A percentile compares a stretch with the other conserved stretches of the same genome.
Conservation (phyloP, 2,113 vertebrate species). For the human (Homo sapiens) region GRCh38 chrX:131061501-131062000, state of each 20-base stretch:
- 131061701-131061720: not conserved
- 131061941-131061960: slow-evolving; percentile 66
- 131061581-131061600: slow-evolving; percentile 42
- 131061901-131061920: slow-evolving; percentile 16
- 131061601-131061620: slow-evolving; percentile 33
- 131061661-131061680: slow-evolving; percentile 34
- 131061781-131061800: not conserved
- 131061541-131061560: slow-evolving; percentile 55
- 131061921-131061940: slow-evolving; percentile 53
- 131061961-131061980: slow-evolving; percentile 30
- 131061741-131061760: not conserved
- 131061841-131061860: slow-evolving; percentile 40
- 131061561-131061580: slow-evolving; percentile 75
- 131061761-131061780: not conserved
- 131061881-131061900: slow-evolving; percentile 54
- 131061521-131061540: slow-evolving; percentile 64
- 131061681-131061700: not conserved
- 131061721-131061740: not conserved
- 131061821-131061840: not conserved
- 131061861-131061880: slow-evolving; percentile 37
- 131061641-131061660: slow-evolving; percentile 44
- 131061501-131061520: slow-evolving; percentile 61
- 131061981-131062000: slow-evolving; percentile 32
- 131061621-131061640: slow-evolving; percentile 2
- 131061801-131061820: not conserved